Evolutionary conservation across 2,113 vertebrate genomes (phyloP).

Genomic region (Lampris megalopsis): DNA sequence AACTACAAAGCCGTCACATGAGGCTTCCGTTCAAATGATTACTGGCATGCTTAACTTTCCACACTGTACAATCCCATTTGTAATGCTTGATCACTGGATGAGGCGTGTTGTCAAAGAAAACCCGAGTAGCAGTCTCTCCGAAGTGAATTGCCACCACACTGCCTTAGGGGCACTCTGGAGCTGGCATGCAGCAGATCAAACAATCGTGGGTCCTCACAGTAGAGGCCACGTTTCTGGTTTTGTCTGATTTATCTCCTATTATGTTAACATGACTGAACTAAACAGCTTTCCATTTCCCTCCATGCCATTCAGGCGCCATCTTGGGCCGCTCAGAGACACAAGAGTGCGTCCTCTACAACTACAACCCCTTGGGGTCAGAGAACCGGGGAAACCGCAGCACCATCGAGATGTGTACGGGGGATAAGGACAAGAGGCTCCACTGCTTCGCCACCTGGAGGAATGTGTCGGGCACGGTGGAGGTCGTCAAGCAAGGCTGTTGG

Average conservation of each 20-base stretch:
- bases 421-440: constrained; percentile 92
- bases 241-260: too few relatives aligned
- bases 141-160: not conserved
- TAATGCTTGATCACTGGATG: not conserved
- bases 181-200: too few relatives aligned
- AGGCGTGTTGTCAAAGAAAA: not conserved
- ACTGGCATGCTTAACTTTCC: not conserved
- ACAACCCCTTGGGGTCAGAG: constrained; percentile 83
- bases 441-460: constrained; percentile 98
- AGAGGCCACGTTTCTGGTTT: too few relatives aligned
- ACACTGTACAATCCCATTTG: not conserved
- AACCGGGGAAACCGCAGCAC: constrained; percentile 87
- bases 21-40: not conserved
- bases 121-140: not conserved
- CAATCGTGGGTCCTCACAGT: too few relatives aligned
- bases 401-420: constrained; percentile 87
- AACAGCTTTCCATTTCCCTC: not conserved
- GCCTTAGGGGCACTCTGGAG: not conserved
- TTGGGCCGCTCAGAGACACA: constrained; percentile 92
- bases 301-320: constrained; percentile 86
- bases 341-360: constrained; percentile 91
- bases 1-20: not conserved
- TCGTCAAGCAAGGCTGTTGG: constrained; percentile 96
- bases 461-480: constrained; percentile 89
- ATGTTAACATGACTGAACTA: not conserved